Evolutionary conservation across 2,888 invertebrate genomes (phyloP), one percentile per base, ranked within the genome.

Genomic region (Boloria selene): DNA sequence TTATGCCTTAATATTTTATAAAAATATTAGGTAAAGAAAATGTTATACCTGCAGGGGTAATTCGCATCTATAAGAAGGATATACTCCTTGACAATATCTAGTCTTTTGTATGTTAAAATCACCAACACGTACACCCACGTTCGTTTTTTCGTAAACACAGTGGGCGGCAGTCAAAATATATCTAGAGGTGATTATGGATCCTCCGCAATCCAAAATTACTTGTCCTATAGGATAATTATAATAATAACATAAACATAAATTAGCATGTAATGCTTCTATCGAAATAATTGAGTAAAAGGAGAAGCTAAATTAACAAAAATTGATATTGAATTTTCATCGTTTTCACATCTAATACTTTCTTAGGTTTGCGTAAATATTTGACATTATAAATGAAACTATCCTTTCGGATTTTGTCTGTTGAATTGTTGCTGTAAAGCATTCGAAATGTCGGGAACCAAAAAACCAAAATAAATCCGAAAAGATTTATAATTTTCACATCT

Each of bases 181-280:
- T 49, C 65, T 67, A 0, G 68, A 61, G 38, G 63, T 72, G 14
- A 75, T 73, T 13, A 75, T 63, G 7, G 62, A 71, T 42, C 89
- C 91, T 2, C 87, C 90, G 72, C 93, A 93, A 73, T 87, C 85
- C 72, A 90, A 91, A 65, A 70, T 55, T 2, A 67, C 74, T 6
- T 58, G 38, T 42, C 63, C 75, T 75, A 63, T 64, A 53, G n/a
- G 55, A 26, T 50, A 50, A 7, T 53, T n/a, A n/a, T n/a, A n/a
- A n/a, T n/a, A 72, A 72, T 53, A 49, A 17, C 2, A n/a, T 16
- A 47, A 47, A n/a, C 16, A 13, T n/a, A 16, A 6, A 3, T 47
- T 71, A 18, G 70, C 70, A 58, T 73, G 72, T 51, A 68, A 67
- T 5, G 67, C 62, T 26, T 68, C 69, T 38, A 16, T 45, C 14